These are phyloP conservation scores for Pseudochirops corinnae DNA, from an alignment of 2,797 vertebrate genomes.

Conservation along the genomic window DNA sequence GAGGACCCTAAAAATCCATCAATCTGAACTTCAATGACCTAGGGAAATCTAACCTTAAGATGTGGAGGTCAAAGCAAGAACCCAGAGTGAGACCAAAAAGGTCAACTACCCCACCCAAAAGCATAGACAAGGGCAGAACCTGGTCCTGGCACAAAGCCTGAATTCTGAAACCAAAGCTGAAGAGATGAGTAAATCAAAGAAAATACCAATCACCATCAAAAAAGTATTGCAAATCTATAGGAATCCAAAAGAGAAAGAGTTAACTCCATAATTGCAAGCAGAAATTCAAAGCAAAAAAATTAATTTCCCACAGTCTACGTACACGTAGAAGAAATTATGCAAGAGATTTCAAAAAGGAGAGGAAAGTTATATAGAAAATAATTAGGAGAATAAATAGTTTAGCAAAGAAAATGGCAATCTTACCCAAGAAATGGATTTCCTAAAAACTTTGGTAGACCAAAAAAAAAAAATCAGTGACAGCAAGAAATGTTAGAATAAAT, in stretches of 20 bases:
- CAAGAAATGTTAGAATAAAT: not conserved
- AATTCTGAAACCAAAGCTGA: not conserved
- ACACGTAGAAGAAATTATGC: not conserved
- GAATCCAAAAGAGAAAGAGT: not conserved
- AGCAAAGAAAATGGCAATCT: not conserved
- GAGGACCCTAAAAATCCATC: not conserved
- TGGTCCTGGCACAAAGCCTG: not conserved
- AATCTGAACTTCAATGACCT: not conserved
- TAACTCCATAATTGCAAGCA: not conserved
- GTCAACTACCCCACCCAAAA: not conserved
- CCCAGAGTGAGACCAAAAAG: not conserved
- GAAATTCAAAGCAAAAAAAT: not conserved
- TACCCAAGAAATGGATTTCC: not conserved
- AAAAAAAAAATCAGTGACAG: not conserved
- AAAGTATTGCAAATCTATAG: not conserved
- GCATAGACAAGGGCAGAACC: not conserved
- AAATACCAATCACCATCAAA: not conserved
- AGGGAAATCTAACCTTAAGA: not conserved
- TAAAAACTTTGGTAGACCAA: not conserved
- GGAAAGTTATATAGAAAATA: not conserved
- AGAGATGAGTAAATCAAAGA: not conserved
- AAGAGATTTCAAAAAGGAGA: not conserved
- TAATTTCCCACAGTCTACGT: not conserved
- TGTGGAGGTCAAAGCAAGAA: not conserved
- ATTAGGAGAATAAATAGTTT: not conserved